phyloP scores from a whole-genome alignment of 1,140 invertebrate species.

The Drosophila burlai region DNA sequence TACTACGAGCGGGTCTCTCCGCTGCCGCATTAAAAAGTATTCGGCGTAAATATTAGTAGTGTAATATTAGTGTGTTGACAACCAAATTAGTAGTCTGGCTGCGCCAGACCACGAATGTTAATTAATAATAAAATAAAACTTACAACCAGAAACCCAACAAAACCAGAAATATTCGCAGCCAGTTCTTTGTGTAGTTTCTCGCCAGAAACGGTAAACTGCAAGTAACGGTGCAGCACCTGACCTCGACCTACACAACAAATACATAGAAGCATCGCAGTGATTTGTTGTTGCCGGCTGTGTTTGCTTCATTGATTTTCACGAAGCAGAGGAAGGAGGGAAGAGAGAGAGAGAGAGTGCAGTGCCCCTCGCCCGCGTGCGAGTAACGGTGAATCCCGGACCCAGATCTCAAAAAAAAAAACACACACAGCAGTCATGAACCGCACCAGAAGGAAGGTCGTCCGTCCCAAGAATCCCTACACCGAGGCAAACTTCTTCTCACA shows the following conservation, averaged over 20 bases:
- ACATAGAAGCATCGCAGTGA: slow-evolving; percentile 4
- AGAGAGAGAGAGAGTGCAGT: neutral
- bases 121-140: too few species aligned
- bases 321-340: slow-evolving; percentile 5
- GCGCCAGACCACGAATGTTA: slow-evolving; percentile 22
- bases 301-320: slow-evolving; percentile 45
- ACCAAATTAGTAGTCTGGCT: slow-evolving; percentile 27
- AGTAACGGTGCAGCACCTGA: slow-evolving; percentile 44
- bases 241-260: slow-evolving; percentile 61
- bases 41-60: slow-evolving; percentile 35
- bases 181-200: slow-evolving; percentile 22
- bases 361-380: slow-evolving; percentile 11
- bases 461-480: slow-evolving; percentile 77
- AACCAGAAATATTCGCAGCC: neutral
- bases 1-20: slow-evolving; percentile 15
- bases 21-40: slow-evolving; percentile 25
- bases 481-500: slow-evolving; percentile 75
- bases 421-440: slow-evolving; percentile 69
- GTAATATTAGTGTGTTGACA: slow-evolving; percentile 26
- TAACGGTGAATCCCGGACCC: slow-evolving; percentile 53
- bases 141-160: neutral
- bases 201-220: slow-evolving; percentile 61
- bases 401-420: slow-evolving; percentile 1
- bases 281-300: slow-evolving; percentile 61
- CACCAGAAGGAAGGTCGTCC: slow-evolving; percentile 73